phyloP scores from a whole-genome alignment of 2,797 vertebrate genomes.

The Eleutherodactylus coqui region DNA sequence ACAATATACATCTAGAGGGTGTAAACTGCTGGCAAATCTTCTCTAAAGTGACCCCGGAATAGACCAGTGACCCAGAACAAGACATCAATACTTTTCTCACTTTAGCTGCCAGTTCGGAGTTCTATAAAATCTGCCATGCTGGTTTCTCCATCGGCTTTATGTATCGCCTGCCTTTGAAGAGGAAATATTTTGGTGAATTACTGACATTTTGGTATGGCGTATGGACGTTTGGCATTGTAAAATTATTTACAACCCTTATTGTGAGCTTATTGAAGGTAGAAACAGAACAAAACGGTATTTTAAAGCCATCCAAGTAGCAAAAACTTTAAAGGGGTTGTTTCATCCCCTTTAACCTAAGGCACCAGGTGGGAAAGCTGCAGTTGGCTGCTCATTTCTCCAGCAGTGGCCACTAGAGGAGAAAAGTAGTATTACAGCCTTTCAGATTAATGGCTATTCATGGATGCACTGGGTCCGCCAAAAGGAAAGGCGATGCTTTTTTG shows the following conservation, averaged over 20 bases:
- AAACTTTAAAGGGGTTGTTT: not conserved
- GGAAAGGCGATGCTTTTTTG: no score
- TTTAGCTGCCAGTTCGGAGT: slow-evolving; percentile 25
- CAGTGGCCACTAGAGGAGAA: not conserved
- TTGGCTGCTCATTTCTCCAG: not conserved
- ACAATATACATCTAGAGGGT: slow-evolving; percentile 37
- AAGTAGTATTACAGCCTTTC: not conserved
- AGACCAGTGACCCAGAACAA: slow-evolving; percentile 43
- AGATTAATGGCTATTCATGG: not conserved
- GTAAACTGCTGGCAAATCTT: slow-evolving; percentile 22
- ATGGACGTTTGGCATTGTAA: not conserved
- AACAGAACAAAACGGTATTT: not conserved
- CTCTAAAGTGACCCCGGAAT: slow-evolving; percentile 16
- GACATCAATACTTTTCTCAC: slow-evolving; percentile 48
- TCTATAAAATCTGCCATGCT: slow-evolving; percentile 20
- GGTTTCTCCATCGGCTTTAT: not conserved
- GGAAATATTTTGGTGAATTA: slow-evolving; percentile 10
- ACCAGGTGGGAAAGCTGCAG: not conserved
- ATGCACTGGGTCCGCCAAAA: not conserved
- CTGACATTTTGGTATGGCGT: not conserved
- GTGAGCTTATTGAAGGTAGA: not conserved
- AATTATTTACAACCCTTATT: not conserved
- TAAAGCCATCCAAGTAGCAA: not conserved
- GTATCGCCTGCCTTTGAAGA: not conserved
- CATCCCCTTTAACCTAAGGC: not conserved